Base-by-base conservation (phyloP, 1,140 invertebrate genomes). In the Brevipalpus yothersi region DNA sequence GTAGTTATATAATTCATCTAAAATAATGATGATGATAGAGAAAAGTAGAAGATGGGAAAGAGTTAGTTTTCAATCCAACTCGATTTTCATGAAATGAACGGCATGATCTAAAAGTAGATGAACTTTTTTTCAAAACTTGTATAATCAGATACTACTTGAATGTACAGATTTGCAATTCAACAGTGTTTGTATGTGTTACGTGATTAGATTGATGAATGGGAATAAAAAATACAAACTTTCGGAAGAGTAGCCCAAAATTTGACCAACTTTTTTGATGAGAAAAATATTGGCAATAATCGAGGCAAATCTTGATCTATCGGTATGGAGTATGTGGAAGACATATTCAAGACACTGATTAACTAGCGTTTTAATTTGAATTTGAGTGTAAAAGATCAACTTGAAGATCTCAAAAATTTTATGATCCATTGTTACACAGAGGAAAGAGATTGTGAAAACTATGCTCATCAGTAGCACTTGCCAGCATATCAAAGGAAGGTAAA, bases 171-270 rank as follows among this genome's bases (percentile, higher is more conserved):
- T 31, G 31, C 31, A 31, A 31, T 31, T 5, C 5, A 7, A 19
- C 2, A 49, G 1, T 4, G 7, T 15, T n/a, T n/a, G n/a, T 15
- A 31, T 5, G 31, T 31, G 31, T 31, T 31, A 31, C 31, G 31
- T 31, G 31, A 31, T 2, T 5, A 31, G 31, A 39, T 11, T 17
- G n/a, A 57, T 39, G 40, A 43, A 40, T 21, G 12, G 19, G 3
- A 21, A 31, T 39, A 15, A 43, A 43, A 10, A 43, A 47, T 39
- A 45, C 13, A 15, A 58, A 58, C 56, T 41, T 58, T 58, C n/a
- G 56, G 56, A 10, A 58, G 23, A 12, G 56, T 45, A 11, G 56
- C 56, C 56, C 56, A 58, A 58, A 58, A 58, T 58, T 58, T 47
- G 40, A 41, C 56, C 11, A 58, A 40, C 39, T 31, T 58, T 58